These are phyloP conservation scores for Setipinna tenuifilis DNA, from an alignment of 2,797 vertebrate genomes.

Conservation along the genomic window DNA sequence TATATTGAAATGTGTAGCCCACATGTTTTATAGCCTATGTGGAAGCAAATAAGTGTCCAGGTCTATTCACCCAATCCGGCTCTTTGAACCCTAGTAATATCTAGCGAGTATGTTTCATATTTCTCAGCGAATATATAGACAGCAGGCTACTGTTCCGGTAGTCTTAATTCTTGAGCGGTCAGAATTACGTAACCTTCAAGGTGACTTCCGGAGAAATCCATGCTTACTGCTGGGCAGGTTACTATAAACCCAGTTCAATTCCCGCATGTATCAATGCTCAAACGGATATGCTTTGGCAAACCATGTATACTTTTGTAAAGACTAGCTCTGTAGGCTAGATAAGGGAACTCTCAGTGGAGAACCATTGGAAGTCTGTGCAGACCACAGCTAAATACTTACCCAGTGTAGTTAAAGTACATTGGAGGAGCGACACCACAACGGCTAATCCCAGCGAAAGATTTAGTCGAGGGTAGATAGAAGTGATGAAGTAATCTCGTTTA, in stretches of 20 bases:
- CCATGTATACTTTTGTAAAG: neutral
- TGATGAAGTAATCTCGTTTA: slow-evolving; percentile 14
- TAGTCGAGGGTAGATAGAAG: neutral
- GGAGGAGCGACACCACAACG: neutral
- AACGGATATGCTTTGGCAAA: neutral
- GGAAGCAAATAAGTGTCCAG: too few relatives aligned
- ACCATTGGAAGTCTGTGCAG: neutral
- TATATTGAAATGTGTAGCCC: too few relatives aligned
- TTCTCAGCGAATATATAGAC: neutral
- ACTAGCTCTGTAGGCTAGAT: neutral
- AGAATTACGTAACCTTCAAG: neutral
- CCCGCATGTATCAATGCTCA: neutral
- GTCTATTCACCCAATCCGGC: too few relatives aligned
- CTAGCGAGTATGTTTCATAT: neutral
- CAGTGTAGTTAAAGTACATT: neutral
- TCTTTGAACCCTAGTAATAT: too few relatives aligned
- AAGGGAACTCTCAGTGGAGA: neutral
- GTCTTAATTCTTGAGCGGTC: neutral
- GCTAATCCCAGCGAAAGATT: slow-evolving; percentile 1
- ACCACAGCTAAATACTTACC: neutral
- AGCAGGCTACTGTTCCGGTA: neutral
- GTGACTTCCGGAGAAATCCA: too few relatives aligned
- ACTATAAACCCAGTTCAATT: neutral
- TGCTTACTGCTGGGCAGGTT: neutral
- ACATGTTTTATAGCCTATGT: too few relatives aligned